Base-by-base conservation (phyloP, 2,113 vertebrate genomes). In the Rhinopomastus cyanomelas region DNA sequence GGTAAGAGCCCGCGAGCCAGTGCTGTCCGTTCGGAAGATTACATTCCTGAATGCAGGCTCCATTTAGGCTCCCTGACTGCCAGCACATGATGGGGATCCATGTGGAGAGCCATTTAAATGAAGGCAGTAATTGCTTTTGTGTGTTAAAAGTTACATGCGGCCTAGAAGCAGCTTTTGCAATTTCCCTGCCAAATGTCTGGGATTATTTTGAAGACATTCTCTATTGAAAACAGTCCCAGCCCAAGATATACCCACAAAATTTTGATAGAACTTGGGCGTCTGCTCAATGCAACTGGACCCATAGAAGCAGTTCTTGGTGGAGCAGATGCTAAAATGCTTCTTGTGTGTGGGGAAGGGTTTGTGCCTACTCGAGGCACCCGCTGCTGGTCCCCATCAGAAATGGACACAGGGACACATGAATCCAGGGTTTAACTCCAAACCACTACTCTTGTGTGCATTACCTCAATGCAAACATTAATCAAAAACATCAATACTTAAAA, bases 171-270 rank as follows among this genome's bases (percentile, higher is more conserved):
- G 83, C 66, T 90, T 84, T 86, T 49, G 59, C 88, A 72, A 73
- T 76, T 90, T 90, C 89, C 84, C 78, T 89, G 92, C 94, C 93
- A 90, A 87, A 67, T 3, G 55, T 64, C 93, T 92, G 93, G 81
- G 71, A 60, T 82, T 87, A 26, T 86, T 93, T 64, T 89, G 81
- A 64, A 95, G 88, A 83, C 0, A 6, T 8, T 16, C 57, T 66
- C 44, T 61, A 32, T 23, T 65, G 72, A 68, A 74, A 88, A 73
- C 88, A 92, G 84, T 16, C 75, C 46, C 37, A 3, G 59, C 1
- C 39, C 0, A 3, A 60, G 74, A 48, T 23, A 53, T 4, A 51
- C 39, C 32, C 21, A 1, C n/a, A 53, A 39, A 25, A 12, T 36
- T 23, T 32, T 62, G 81, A 34, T 51, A 22, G 44, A 78, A 29